Evolutionary conservation across 2,888 invertebrate species (phyloP).

Genomic region (Sminthurinus aureus): DNA sequence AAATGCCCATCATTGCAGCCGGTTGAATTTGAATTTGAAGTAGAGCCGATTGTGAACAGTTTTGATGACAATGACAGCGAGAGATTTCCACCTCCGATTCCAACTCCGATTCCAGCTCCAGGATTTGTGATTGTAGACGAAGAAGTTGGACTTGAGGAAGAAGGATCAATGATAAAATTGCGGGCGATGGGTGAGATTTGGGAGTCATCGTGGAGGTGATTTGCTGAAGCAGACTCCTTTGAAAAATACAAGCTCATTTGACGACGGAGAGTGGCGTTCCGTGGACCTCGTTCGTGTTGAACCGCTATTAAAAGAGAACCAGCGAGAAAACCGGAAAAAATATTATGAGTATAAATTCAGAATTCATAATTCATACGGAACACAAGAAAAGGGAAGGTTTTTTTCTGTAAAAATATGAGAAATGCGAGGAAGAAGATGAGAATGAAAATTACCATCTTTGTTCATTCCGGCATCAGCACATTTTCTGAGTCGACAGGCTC

Average conservation of each 20-base stretch:
- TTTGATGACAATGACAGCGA: neutral
- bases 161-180: conserved; percentile 60
- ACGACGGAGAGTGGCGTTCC: conserved; percentile 91
- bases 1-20: too few relatives aligned
- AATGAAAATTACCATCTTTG: conserved; percentile 78
- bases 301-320: conserved; percentile 74
- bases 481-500: conserved; percentile 89
- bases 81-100: neutral
- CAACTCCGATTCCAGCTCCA: neutral
- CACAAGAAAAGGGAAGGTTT: too few relatives aligned
- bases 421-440: too few relatives aligned
- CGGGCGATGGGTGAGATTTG: conserved; percentile 57
- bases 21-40: neutral
- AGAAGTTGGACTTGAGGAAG: conserved; percentile 32
- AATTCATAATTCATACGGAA: too few relatives aligned
- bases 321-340: too few relatives aligned
- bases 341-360: too few relatives aligned
- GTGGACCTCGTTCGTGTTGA: conserved; percentile 96
- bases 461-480: conserved; percentile 96
- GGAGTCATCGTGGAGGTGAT: neutral
- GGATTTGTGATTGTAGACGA: conserved; percentile 35
- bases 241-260: conserved; percentile 88
- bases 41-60: neutral
- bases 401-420: too few relatives aligned
- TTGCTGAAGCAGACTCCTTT: conserved; percentile 61